Conservation (phyloP, 2,113 vertebrate species). For the Myotis yumanensis region DNA sequence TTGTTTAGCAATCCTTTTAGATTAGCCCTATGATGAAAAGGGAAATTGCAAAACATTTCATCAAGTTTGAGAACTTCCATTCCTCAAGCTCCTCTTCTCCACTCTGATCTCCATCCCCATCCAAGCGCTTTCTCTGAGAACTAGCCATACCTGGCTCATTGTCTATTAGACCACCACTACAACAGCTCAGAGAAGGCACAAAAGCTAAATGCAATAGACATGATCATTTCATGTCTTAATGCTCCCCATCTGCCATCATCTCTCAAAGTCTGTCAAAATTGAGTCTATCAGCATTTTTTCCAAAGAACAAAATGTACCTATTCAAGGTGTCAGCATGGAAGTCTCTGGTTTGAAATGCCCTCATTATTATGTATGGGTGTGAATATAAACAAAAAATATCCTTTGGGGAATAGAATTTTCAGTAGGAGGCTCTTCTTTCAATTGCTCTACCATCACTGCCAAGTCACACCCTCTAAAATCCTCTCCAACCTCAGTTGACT, state of each 20-base stretch:
- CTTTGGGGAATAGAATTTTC: background rate
- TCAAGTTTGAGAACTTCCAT: background rate
- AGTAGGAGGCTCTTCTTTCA: background rate
- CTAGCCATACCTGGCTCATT: background rate
- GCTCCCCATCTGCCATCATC: conserved; percentile 12
- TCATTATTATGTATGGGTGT: background rate
- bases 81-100: background rate
- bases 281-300: conserved; percentile 66
- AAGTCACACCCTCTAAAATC: background rate
- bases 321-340: background rate
- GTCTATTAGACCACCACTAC: conserved; percentile 49
- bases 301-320: conserved; percentile 49
- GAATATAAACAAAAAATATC: background rate
- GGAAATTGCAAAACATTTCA: background rate
- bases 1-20: background rate
- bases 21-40: background rate
- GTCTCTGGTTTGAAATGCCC: background rate
- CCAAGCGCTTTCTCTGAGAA: background rate
- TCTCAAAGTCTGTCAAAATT: conserved; percentile 68
- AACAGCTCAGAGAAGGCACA: conserved; percentile 39
- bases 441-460: background rate
- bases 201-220: conserved; percentile 44
- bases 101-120: background rate
- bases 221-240: conserved; percentile 34
- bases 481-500: background rate